Evolutionary conservation across 2,113 vertebrate genomes (phyloP).

Genomic region (Xiphophorus maculatus): DNA sequence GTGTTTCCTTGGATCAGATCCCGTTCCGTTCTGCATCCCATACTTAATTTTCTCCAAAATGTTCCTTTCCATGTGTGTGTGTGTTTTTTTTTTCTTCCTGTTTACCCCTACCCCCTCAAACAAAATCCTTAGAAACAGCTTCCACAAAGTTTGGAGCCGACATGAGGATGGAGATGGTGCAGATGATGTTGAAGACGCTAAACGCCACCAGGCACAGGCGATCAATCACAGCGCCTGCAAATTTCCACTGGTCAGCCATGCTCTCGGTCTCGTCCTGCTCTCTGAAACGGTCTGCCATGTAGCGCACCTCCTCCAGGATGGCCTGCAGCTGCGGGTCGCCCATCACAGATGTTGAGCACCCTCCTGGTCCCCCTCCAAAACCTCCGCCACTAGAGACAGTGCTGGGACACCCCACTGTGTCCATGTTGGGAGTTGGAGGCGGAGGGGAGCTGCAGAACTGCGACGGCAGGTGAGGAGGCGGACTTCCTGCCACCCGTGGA

Average conservation of each 20-base stretch:
- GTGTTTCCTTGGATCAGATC: conserved; percentile 58
- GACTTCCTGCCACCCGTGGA: conserved; percentile 82
- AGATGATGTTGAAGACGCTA: conserved; percentile 85
- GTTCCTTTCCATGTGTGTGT: conserved; percentile 23
- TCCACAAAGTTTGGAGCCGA: conserved; percentile 84
- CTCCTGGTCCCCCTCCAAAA: conserved; percentile 80
- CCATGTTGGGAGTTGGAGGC: conserved; percentile 67
- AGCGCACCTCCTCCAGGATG: conserved; percentile 83
- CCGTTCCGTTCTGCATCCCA: conserved; percentile 47
- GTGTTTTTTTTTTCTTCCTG: conserved; percentile 2
- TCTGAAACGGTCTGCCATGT: conserved; percentile 80
- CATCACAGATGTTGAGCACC: conserved; percentile 55
- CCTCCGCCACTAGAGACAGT: conserved; percentile 82
- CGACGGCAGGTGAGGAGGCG: conserved; percentile 84
- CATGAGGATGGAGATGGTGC: conserved; percentile 86
- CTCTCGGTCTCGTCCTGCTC: conserved; percentile 78
- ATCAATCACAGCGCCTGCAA: conserved; percentile 83
- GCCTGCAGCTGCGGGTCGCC: conserved; percentile 82
- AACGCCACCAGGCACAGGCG: conserved; percentile 84
- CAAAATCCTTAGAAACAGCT: conserved; percentile 84
- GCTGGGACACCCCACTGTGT: conserved; percentile 77
- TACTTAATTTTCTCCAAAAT: conserved; percentile 42
- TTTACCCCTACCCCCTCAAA: conserved; percentile 68
- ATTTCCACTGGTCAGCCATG: conserved; percentile 83
- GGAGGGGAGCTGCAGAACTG: conserved; percentile 79